Base-by-base conservation (phyloP, 2,888 invertebrate genomes). In the Petrolisthes manimaculis region DNA sequence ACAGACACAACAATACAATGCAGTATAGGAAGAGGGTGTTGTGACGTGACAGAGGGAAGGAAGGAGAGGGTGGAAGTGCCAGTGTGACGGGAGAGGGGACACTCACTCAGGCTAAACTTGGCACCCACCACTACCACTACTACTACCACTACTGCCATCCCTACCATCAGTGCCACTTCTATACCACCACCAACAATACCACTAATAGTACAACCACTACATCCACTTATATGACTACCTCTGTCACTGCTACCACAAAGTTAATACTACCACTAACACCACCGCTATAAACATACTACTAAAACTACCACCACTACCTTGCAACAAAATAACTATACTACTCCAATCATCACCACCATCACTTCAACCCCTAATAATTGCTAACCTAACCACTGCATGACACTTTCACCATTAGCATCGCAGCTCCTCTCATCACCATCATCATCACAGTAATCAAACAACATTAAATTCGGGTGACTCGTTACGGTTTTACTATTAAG, bases 61-160 rank as follows among this genome's bases (percentile, higher is more conserved):
- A 55, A 54, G 55, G 5, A 55, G n/a, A 54, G 21, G n/a, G 54
- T 14, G 53, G 80, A 69, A 69, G 53, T 51, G 69, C 12, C 8
- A n/a, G 82, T 18, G n/a, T 37, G 51, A 69, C 4, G 37, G 67
- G 67, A 67, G 56, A n/a, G 69, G 69, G 81, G 67, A 82, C 67
- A 82, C 82, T 67, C 67, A 82, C 82, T 37, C 67, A 37, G 53
- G 82, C 82, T 82, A 82, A 67, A 82, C 69, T 82, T 82, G 82
- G 82, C 82, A 82, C 82, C 24, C 74, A 71, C 54, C 74, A 53
- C 83, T 21, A 55, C 24, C 55, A 54, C 74, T 74, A 71, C 55
- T 55, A n/a, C 55, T 80, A n/a, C n/a, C 80, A 21, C 54, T 14
- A 55, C 56, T n/a, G 55, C 12, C 9, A 56, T 9, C 53, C 24